Conservation (phyloP, 2,888 invertebrate species). For the Plutella xylostella region DNA sequence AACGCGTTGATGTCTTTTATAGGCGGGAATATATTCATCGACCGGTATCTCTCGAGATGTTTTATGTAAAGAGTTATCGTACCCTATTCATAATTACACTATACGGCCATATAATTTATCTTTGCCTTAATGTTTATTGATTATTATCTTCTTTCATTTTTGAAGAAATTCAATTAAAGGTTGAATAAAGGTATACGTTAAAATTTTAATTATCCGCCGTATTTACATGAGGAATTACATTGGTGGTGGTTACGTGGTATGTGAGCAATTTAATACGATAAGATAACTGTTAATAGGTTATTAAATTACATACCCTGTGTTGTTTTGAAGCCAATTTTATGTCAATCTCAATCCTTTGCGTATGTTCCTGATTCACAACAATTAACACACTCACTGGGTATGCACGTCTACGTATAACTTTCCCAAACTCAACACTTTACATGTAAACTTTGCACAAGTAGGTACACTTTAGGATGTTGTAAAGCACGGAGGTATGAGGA, state of each 20-base stretch:
- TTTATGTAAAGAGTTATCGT: neutral
- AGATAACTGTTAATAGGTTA: too few species aligned
- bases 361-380: neutral
- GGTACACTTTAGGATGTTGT: slow-evolving; percentile 59
- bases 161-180: too few species aligned
- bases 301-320: slow-evolving; percentile 4
- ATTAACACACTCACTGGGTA: slow-evolving; percentile 33
- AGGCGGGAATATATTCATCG: slow-evolving; percentile 12
- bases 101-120: too few species aligned
- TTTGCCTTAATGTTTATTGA: too few species aligned
- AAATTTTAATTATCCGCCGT: too few species aligned
- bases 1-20: slow-evolving; percentile 46
- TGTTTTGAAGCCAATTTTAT: neutral
- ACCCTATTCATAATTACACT: too few species aligned
- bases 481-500: slow-evolving; percentile 41
- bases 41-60: slow-evolving; percentile 14
- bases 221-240: too few species aligned
- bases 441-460: slow-evolving; percentile 57
- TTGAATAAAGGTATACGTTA: too few species aligned
- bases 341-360: slow-evolving; percentile 2
- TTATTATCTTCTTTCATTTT: too few species aligned
- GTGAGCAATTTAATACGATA: too few species aligned
- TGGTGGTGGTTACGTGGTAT: too few species aligned
- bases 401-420: slow-evolving; percentile 38
- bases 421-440: slow-evolving; percentile 48